Conservation (phyloP, 2,888 invertebrate species). For the Lordiphosa andalusiaca region DNA sequence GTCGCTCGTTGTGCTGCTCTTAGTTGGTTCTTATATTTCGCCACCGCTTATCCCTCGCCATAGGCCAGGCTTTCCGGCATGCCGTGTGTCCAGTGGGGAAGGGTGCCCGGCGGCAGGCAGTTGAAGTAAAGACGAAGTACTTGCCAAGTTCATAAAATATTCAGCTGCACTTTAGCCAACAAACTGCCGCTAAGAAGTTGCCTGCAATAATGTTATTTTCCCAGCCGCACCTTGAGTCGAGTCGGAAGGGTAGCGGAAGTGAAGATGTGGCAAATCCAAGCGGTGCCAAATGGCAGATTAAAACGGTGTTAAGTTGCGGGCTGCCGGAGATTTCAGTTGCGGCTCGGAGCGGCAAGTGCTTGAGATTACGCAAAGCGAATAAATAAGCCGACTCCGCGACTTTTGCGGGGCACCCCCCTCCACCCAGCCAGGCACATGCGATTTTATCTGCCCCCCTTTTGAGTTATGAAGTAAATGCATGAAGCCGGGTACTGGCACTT, state of each 20-base stretch:
- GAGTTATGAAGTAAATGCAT: constrained; percentile 36
- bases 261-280: constrained; percentile 35
- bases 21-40: constrained; percentile 1
- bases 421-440: too few relatives aligned
- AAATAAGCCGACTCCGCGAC: constrained; percentile 25
- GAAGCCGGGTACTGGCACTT: constrained; percentile 18
- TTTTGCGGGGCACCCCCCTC: too few relatives aligned
- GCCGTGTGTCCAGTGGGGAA: constrained; percentile 41
- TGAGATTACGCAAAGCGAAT: constrained; percentile 37
- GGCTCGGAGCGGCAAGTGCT: constrained; percentile 36
- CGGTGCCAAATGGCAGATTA: constrained; percentile 70
- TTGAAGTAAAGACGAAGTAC: constrained; percentile 59
- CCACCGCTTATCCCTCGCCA: not conserved
- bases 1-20: constrained; percentile 23
- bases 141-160: constrained; percentile 74
- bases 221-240: constrained; percentile 51
- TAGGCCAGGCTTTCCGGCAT: constrained; percentile 10
- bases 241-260: constrained; percentile 15
- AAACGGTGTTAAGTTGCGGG: constrained; percentile 62
- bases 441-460: constrained; percentile 25
- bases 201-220: constrained; percentile 66
- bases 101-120: constrained; percentile 21
- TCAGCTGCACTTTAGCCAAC: constrained; percentile 72
- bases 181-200: constrained; percentile 70
- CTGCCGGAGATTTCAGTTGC: constrained; percentile 43